Evolutionary conservation across 2,888 invertebrate species (phyloP), one percentile per base, ranked within the genome.

Genomic region (Julus scanicus): DNA sequence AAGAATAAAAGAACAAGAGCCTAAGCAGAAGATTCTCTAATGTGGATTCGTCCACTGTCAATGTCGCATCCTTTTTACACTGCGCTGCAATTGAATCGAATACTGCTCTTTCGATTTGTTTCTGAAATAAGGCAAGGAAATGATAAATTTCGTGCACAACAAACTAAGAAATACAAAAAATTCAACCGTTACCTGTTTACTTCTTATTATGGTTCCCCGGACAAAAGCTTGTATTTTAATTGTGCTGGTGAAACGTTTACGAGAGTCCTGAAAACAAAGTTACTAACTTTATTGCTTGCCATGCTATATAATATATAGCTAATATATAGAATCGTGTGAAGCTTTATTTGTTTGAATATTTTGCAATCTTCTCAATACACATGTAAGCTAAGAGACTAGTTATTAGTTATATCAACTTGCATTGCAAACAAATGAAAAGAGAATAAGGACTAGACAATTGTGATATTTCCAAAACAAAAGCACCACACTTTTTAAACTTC

Each of bases 191-290:
- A 87, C 85, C 57, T 88, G 88, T 88, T 90, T 89, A 2, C n/a
- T 20, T n/a, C 88, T n/a, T 44, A 94, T 93, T 40, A 96, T 93
- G 90, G 95, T 97, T 90, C 97, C 96, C 89, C 97, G 93, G 9
- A 95, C 94, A 92, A 94, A 95, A 0, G 97, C 96, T 92, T 98
- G 98, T 89, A 98, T 95, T 91, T 95, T 95, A 90, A 96, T 94
- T 17, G 97, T 95, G 91, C 97, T 96, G 90, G 95, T 95, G 53
- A 95, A 93, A 91, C 95, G 95, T 90, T 94, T 94, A 89, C 97
- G 94, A 90, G 95, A 94, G 91, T 97, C 95, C 95, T 94, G 90
- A 89, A 88, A 89, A 88, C 88, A 88, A 15, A n/a, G n/a, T n/a
- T n/a, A n/a, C n/a, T n/a, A n/a, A n/a, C n/a, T n/a, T n/a, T n/a